phyloP scores from a whole-genome alignment of 2,888 invertebrate species.

The Brenthis ino region DNA sequence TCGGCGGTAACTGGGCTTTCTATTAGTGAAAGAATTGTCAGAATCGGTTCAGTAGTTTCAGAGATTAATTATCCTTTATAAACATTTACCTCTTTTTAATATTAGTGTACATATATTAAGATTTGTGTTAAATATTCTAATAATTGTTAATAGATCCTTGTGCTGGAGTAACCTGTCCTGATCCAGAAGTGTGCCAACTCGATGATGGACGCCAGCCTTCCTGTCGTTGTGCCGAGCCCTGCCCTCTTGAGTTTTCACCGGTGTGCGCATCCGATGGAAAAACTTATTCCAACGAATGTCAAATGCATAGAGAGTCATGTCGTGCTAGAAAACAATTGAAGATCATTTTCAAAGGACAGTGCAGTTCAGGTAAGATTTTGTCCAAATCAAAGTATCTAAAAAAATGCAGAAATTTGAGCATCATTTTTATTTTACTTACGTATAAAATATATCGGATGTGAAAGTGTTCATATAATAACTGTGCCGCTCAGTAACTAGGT shows the following conservation, averaged over 20 bases:
- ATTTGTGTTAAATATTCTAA: background rate
- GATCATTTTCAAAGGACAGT: slow-evolving; percentile 91
- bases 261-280: slow-evolving; percentile 91
- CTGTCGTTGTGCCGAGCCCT: slow-evolving; percentile 91
- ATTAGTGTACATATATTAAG: background rate
- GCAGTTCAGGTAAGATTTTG: slow-evolving; percentile 85
- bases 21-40: too few species aligned
- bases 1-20: too few species aligned
- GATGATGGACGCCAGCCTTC: slow-evolving; percentile 89
- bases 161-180: slow-evolving; percentile 88
- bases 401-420: too few species aligned
- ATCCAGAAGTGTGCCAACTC: slow-evolving; percentile 92
- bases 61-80: too few species aligned
- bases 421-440: too few species aligned
- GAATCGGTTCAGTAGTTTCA: too few species aligned
- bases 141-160: slow-evolving; percentile 86
- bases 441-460: too few species aligned
- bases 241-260: slow-evolving; percentile 90
- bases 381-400: too few species aligned
- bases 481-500: too few species aligned
- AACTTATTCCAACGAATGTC: slow-evolving; percentile 93
- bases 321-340: slow-evolving; percentile 87
- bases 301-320: slow-evolving; percentile 91
- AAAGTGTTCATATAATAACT: too few species aligned
- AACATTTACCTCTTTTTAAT: too few species aligned